Evolutionary conservation across 2,797 vertebrate genomes (phyloP).

Genomic region (Xiphophorus birchmanni): DNA sequence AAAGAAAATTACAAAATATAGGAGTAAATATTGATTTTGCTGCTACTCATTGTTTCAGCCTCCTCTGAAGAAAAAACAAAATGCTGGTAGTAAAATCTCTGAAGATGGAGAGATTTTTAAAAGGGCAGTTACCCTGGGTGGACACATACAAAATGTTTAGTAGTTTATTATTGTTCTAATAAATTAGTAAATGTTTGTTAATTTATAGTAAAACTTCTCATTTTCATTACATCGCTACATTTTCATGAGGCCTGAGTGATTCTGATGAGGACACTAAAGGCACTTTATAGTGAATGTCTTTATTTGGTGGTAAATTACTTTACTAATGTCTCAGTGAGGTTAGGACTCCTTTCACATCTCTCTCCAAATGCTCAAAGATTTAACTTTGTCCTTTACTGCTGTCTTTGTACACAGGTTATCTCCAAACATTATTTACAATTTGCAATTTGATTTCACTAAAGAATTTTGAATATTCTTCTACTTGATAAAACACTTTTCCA

Average conservation of each 20-base stretch:
- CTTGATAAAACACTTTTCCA: background rate
- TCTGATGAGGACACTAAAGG: conserved; percentile 2
- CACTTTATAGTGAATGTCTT: background rate
- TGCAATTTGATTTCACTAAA: background rate
- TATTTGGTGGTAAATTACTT: too few relatives aligned
- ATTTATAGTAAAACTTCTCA: background rate
- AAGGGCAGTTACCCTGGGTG: background rate
- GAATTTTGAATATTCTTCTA: background rate
- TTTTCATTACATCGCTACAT: background rate
- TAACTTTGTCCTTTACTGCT: background rate
- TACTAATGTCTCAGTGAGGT: background rate
- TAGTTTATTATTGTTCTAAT: background rate
- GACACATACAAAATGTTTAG: background rate
- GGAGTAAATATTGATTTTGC: too few relatives aligned
- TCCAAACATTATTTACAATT: background rate
- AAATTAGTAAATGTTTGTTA: background rate
- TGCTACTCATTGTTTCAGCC: too few relatives aligned
- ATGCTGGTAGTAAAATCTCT: background rate
- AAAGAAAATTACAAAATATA: too few relatives aligned
- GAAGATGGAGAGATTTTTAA: background rate
- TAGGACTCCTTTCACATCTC: background rate
- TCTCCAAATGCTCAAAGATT: background rate
- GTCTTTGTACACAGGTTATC: background rate
- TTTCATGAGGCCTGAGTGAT: background rate
- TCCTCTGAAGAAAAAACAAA: too few relatives aligned